Base-by-base conservation (phyloP, 2,113 vertebrate genomes). In the Lampris megalopsis region DNA sequence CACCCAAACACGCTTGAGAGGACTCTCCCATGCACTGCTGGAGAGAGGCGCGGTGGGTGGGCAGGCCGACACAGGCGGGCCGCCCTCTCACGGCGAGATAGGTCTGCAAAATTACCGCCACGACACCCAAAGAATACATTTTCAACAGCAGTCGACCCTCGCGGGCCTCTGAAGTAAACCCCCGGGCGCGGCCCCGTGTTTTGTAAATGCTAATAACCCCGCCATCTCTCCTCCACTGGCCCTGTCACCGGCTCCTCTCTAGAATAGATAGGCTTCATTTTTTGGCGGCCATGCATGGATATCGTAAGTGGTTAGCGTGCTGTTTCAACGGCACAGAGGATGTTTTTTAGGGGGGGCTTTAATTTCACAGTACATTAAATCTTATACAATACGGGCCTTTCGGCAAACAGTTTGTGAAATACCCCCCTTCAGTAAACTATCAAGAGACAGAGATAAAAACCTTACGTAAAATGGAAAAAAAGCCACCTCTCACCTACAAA, bases 311-410 rank as follows among this genome's bases (percentile, higher is more conserved):
- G 84, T 80, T 84, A 77, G 66, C 81, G 74, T 77, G 83, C 90
- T 83, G 83, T 71, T 88, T 86, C 76, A 71, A 63, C 58, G 52
- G 84, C 77, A 62, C 74, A 58, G 74, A 68, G 69, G 73, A 87
- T 86, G 84, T 81, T 87, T 90, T 88, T 87, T 82, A 79, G 80
- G 77, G 58, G 24, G 59, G 47, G 36, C 67, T 86, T 92, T 93
- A 88, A 92, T 91, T 93, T 93, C 88, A 91, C 90, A 92, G 49
- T 87, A 90, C 90, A 93, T 92, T 91, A 91, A 89, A 75, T 88
- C 83, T 87, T 87, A 83, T 84, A 88, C 87, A 90, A 92, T 78
- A 86, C 69, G 75, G 78, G 61, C 68, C 78, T 83, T 86, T 78
- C 74, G 80, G 56, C 72, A 90, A 90, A 91, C 80, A 79, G 77